Conservation (phyloP, 2,888 invertebrate genomes). For the Mellilla xanthometata region DNA sequence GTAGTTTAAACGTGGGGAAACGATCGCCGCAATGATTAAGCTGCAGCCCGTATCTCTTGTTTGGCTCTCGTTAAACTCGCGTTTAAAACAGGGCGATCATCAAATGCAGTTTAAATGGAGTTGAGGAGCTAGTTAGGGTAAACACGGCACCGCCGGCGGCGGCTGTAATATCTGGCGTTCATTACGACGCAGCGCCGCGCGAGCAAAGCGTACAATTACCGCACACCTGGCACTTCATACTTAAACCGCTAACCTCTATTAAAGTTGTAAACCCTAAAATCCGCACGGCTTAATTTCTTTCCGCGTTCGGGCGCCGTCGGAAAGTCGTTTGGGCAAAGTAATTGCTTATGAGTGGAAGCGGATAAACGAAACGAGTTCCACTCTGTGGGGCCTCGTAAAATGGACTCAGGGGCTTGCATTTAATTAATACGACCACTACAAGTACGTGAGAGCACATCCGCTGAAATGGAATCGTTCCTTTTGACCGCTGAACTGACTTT, state of each 20-base stretch:
- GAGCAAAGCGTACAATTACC: constrained; percentile 24
- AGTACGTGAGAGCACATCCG: constrained; percentile 68
- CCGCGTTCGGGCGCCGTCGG: constrained; percentile 62
- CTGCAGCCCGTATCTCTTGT: constrained; percentile 11
- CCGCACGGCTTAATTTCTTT: constrained; percentile 72
- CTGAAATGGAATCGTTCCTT: constrained; percentile 68
- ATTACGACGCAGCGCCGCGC: constrained; percentile 20
- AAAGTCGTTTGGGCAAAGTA: constrained; percentile 75
- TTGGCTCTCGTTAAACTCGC: constrained; percentile 9
- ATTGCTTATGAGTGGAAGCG: constrained; percentile 80
- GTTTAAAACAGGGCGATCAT: constrained; percentile 14
- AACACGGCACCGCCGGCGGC: not conserved
- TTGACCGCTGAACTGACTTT: constrained; percentile 63
- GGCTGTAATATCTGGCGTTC: constrained; percentile 10
- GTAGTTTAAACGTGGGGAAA: constrained; percentile 39
- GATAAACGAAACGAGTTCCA: constrained; percentile 77
- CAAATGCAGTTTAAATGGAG: constrained; percentile 14
- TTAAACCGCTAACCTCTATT: constrained; percentile 56
- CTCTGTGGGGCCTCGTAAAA: constrained; percentile 72
- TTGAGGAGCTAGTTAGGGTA: constrained; percentile 15
- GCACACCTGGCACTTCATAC: constrained; percentile 40
- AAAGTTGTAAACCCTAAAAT: constrained; percentile 63
- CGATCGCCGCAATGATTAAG: constrained; percentile 28
- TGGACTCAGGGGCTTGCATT: constrained; percentile 78
- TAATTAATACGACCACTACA: constrained; percentile 76